Conservation (phyloP, 2,888 invertebrate genomes). For the Coecobrya sp. region DNA sequence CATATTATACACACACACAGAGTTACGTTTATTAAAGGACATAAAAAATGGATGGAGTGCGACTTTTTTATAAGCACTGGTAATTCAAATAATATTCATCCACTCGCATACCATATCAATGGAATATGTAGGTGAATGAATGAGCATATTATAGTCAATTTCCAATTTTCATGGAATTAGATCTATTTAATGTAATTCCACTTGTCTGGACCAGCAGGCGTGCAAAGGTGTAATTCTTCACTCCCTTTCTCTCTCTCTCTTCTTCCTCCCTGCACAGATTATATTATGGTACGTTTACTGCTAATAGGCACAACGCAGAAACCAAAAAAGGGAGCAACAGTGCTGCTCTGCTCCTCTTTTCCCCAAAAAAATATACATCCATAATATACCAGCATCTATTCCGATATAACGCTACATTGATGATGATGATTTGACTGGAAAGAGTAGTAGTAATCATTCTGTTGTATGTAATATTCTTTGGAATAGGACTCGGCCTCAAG, state of each 20-base stretch:
- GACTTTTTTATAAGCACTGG: slow-evolving; percentile 49
- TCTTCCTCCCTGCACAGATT: slow-evolving; percentile 36
- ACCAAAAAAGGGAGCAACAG: slow-evolving; percentile 72
- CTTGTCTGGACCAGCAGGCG: slow-evolving; percentile 45
- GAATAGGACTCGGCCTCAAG: slow-evolving; percentile 40
- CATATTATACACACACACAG: slow-evolving; percentile 16
- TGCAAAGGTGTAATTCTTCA: slow-evolving; percentile 52
- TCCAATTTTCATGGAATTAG: slow-evolving; percentile 70
- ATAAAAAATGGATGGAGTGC: slow-evolving; percentile 59
- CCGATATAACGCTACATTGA: no score
- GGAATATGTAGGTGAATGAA: slow-evolving; percentile 30
- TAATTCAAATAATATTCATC: slow-evolving; percentile 44
- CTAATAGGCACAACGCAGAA: slow-evolving; percentile 61
- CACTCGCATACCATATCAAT: neutral
- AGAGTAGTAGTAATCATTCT: slow-evolving; percentile 18
- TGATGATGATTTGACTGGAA: slow-evolving; percentile 41
- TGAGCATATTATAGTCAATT: slow-evolving; percentile 39
- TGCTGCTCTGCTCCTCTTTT: neutral
- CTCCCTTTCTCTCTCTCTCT: slow-evolving; percentile 44
- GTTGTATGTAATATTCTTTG: neutral
- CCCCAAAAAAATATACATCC: neutral
- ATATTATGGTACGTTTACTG: slow-evolving; percentile 43
- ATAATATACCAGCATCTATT: neutral
- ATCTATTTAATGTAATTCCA: slow-evolving; percentile 61
- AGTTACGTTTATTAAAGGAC: neutral